Base-by-base conservation (phyloP, 23 tunicate genomes). In the Diplosoma virens region DNA sequence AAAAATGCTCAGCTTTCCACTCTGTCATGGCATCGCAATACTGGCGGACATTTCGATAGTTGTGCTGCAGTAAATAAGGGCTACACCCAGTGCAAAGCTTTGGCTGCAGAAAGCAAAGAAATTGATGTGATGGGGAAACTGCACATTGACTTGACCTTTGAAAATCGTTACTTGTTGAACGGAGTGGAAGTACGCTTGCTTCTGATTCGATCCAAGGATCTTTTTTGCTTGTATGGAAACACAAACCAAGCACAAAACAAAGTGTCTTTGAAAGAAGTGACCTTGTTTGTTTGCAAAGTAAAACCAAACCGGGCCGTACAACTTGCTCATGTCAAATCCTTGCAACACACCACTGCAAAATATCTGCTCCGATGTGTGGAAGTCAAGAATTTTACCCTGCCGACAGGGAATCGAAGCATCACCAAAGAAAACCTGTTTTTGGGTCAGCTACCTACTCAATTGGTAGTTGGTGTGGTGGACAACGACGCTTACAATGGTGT, bases 361-460 rank as follows among this genome's bases (percentile, higher is more conserved):
- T 79, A 79, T 52, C 84, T 77, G 16, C 25, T 47, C 2, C 7
- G 33, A 21, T 23, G 86, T 23, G 71, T 58, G 1, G 71, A 72
- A 58, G 33, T 37, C 6, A 55, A 81, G 21, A 24, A 25, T 25
- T 71, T 56, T 37, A 35, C 79, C 3, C 25, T 81, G 5, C 71
- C 79, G 1, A 22, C 16, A 33, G 86, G 86, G 23, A 81, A 81
- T 73, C 35, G 26, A 14, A 3, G 35, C 2, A 1, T 25, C 25
- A 56, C 26, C 34, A 25, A 45, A 30, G 58, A 72, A 73, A 72
- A 56, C 28, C 28, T 58, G 30, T 81, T 58, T 58, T 32, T 56
- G 45, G 86, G 79, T 25, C 86, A 73, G 30, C 66, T 80, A 23
- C 84, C 84, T 9, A 80, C 25, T 24, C 46, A 66, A 11, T 7